Evolutionary conservation across 2,888 invertebrate genomes (phyloP), one percentile per base, ranked within the genome.

Genomic region (Acleris cristana): DNA sequence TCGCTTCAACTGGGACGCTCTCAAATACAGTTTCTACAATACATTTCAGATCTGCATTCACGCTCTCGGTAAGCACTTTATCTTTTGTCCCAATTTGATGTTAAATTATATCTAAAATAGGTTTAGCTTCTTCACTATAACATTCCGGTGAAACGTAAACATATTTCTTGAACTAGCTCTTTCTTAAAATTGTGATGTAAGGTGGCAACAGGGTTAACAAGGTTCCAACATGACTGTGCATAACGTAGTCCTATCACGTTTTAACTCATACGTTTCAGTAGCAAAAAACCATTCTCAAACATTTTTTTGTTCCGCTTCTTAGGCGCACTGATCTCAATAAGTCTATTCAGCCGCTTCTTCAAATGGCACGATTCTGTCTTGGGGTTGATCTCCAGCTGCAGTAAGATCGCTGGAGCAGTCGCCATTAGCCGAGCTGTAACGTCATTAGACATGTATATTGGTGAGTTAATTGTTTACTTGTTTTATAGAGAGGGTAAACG

Each of bases 1-100:
- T 68, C 80, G 89, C 3, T 93, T 93, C 73, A 89, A 92, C 73
- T 93, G 93, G 93, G 91, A 93, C 65, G 92, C 91, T 0, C 73
- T 92, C 26, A 90, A 87, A 71, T 93, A 87, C 73, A 92, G 92
- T 60, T 85, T 90, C 69, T 92, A 86, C 72, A 83, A 78, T 44
- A 93, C 92, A 4, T 92, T 88, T 72, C 84, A 81, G 64, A 90
- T 90, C 49, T 84, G 87, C 69, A 78, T 82, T 12, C 91, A 92
- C 73, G 75, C 82, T 16, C 70, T 92, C 18, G 93, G 92, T 92
- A 79, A 70, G 85, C 52, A 51, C 26, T 59, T 5, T 34, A 34
- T 34, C 6, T 49, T 59, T 8, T n/a, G 51, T 10, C 12, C 3
- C 21, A 19, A 34, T 16, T 34, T 18, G 7, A 18, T 8, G 59